These are phyloP conservation scores for Vanacampus margaritifer DNA, from an alignment of 2,113 vertebrate species.

Conservation along the genomic window DNA sequence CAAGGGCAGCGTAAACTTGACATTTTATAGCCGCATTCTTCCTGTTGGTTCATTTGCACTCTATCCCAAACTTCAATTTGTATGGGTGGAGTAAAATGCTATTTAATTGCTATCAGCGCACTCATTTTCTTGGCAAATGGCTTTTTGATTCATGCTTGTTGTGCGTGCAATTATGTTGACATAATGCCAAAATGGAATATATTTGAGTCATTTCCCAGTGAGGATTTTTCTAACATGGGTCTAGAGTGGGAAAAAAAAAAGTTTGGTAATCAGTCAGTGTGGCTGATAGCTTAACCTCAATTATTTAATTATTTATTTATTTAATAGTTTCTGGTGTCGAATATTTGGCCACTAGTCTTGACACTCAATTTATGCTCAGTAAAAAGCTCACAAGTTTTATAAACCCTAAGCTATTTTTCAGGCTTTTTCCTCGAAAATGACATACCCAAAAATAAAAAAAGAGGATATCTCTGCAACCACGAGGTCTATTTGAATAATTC, in stretches of 20 bases:
- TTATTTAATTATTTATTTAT: background rate
- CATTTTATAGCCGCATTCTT: slow-evolving; percentile 27
- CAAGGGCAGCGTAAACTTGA: slow-evolving; percentile 48
- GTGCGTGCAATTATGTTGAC: background rate
- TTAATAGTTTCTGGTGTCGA: background rate
- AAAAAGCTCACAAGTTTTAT: background rate
- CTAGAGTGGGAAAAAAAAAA: background rate
- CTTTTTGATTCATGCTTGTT: background rate
- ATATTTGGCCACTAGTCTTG: background rate
- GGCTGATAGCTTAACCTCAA: background rate
- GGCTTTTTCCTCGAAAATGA: no score
- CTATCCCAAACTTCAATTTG: background rate
- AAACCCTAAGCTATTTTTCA: no score
- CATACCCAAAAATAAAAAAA: no score
- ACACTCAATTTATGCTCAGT: background rate
- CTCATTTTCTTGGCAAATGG: background rate
- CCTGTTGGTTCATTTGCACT: slow-evolving; percentile 26
- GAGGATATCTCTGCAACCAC: no score
- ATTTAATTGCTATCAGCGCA: background rate
- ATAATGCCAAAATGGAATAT: background rate
- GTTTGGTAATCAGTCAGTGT: background rate
- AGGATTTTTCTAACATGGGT: background rate
- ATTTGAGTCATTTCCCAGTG: background rate
- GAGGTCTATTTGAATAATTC: no score
- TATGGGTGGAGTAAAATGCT: background rate